Base-by-base conservation (phyloP, 2,888 invertebrate genomes). In the Nebria brevicollis region DNA sequence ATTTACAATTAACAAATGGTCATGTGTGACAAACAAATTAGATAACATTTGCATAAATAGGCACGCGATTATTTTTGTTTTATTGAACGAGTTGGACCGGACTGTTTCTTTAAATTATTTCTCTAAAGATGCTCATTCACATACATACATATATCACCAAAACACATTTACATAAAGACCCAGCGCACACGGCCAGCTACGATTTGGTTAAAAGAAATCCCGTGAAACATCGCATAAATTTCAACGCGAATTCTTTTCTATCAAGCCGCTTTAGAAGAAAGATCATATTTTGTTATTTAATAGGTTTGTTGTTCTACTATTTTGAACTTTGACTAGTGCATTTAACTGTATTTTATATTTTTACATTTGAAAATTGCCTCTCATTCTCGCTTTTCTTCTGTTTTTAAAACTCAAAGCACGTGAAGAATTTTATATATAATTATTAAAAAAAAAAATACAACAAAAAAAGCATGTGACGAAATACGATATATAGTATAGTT, bases 61-160 rank as follows among this genome's bases (percentile, higher is more conserved):
- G 75, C 80, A 80, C 80, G 80, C 75, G 80, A 70, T 80, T 75
- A 75, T 72, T 80, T 75, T 75, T 80, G 75, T 80, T 80, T 80
- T 80, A 80, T 80, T 80, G 80, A 66, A 66, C 80, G 80, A 80
- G 80, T 80, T 80, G 54, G 75, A 75, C 75, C 68, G 72, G 80
- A 75, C 75, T 80, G 64, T 54, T 65, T 80, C 34, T 54, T 65
- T 54, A 54, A 11, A 54, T 11, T 6, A 54, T 54, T 54, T 54
- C 1, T 54, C 8, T 54, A 1, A 8, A 54, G 54, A 54, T 54
- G 54, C 54, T 54, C 54, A 8, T 54, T 54, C 54, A 54, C 73
- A 73, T 73, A 42, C 42, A 15, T 73, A 54, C 73, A 73, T 73
- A 42, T 73, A 15, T 73, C 73, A 73, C 72, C 26, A 15, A 15